phyloP scores from a whole-genome alignment of 2,113 vertebrate species.

The Tragelaphus buxtoni region DNA sequence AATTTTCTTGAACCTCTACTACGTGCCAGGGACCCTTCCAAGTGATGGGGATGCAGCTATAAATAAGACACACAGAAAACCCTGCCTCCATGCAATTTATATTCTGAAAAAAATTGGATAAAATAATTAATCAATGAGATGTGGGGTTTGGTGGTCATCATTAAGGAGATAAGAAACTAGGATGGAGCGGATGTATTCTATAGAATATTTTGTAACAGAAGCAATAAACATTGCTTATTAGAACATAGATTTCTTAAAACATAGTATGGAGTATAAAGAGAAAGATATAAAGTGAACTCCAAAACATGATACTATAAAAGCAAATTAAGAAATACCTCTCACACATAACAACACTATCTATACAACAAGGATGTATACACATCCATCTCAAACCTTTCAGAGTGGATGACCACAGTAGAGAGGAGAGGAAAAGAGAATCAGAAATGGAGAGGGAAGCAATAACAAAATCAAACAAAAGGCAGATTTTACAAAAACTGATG shows the following conservation, averaged over 20 bases:
- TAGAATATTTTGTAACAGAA: not conserved
- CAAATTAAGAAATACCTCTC: slow-evolving; percentile 19
- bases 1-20: not conserved
- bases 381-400: not conserved
- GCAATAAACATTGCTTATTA: not conserved
- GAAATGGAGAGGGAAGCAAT: not conserved
- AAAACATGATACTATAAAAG: not conserved
- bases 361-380: not conserved
- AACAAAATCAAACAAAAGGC: not conserved
- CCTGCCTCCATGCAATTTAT: not conserved
- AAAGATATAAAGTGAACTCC: not conserved
- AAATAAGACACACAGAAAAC: not conserved
- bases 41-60: not conserved
- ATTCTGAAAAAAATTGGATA: not conserved
- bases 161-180: not conserved
- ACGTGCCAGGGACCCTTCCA: not conserved
- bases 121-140: not conserved
- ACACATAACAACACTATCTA: not conserved
- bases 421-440: not conserved
- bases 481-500: not conserved
- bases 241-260: slow-evolving; percentile 13
- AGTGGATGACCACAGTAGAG: not conserved
- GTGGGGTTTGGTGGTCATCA: not conserved
- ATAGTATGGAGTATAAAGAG: not conserved
- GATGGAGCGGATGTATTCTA: not conserved